phyloP scores from a whole-genome alignment of 1,140 invertebrate genomes.

The Diabrotica undecimpunctata region DNA sequence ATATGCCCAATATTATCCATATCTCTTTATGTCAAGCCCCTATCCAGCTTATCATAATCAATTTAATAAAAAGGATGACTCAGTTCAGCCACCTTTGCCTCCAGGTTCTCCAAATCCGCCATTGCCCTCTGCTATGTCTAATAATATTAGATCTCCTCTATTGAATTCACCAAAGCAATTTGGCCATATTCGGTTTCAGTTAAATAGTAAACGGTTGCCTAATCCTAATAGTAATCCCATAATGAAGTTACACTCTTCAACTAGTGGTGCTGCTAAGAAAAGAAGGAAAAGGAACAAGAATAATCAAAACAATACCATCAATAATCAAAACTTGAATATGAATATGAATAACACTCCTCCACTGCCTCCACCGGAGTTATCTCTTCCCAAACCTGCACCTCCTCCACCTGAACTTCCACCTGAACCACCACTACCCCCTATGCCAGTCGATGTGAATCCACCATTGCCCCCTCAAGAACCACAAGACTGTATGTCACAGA shows the following conservation, averaged over 20 bases:
- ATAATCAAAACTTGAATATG: conserved; percentile 32
- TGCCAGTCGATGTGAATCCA: conserved; percentile 48
- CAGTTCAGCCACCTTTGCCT: conserved; percentile 34
- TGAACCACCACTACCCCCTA: conserved; percentile 52
- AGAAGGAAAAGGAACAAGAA: conserved; percentile 71
- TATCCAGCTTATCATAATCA: not conserved
- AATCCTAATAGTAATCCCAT: conserved; percentile 29
- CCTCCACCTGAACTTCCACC: conserved; percentile 51
- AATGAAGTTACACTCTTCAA: conserved; percentile 36
- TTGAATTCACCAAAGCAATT: conserved; percentile 36
- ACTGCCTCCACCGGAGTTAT: conserved; percentile 51
- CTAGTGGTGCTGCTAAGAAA: conserved; percentile 64
- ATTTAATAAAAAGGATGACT: conserved; percentile 22
- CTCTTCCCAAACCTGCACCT: conserved; percentile 43
- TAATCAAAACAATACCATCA: conserved; percentile 53
- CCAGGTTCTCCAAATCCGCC: conserved; percentile 28
- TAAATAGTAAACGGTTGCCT: conserved; percentile 35
- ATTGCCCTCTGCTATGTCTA: conserved; percentile 16
- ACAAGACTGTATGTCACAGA: conserved; percentile 4
- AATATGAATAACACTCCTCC: conserved; percentile 51
- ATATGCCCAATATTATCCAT: conserved; percentile 13
- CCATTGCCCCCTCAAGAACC: conserved; percentile 46
- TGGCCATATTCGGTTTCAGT: conserved; percentile 37
- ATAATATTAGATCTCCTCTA: conserved; percentile 23
- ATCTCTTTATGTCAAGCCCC: not conserved